Evolutionary conservation across 2,113 vertebrate genomes (phyloP).

Genomic region (Prunella fulvescens): DNA sequence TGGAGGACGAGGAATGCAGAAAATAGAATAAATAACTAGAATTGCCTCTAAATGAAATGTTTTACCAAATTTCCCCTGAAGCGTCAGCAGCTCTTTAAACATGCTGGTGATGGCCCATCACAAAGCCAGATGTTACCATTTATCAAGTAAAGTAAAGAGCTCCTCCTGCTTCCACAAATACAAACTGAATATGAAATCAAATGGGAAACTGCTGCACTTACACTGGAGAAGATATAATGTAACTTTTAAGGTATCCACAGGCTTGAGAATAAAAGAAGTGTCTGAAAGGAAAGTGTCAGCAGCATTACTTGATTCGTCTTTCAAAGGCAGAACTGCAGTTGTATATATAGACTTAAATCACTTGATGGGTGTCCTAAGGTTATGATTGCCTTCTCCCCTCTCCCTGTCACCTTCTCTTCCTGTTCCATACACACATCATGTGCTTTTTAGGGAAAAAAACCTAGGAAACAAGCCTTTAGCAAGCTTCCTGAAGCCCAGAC

Average conservation of each 20-base stretch:
- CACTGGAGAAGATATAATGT: conserved; percentile 9
- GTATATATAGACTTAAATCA: not conserved
- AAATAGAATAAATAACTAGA: conserved; percentile 62
- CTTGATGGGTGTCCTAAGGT: conserved; percentile 7
- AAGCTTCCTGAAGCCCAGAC: not conserved
- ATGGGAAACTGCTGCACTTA: conserved; percentile 31
- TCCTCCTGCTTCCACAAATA: conserved; percentile 63
- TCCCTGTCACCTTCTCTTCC: not conserved
- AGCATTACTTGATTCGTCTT: conserved; percentile 19
- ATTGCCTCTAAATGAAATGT: conserved; percentile 50
- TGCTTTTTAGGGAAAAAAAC: not conserved
- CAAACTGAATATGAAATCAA: conserved; percentile 59
- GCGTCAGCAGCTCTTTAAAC: conserved; percentile 54
- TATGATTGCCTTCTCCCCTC: not conserved
- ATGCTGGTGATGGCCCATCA: conserved; percentile 59
- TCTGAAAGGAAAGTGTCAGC: not conserved
- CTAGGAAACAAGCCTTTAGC: not conserved
- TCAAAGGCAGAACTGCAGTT: conserved; percentile 5
- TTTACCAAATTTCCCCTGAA: conserved; percentile 60
- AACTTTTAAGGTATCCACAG: not conserved
- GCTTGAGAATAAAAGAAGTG: conserved; percentile 20
- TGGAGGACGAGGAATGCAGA: not conserved
- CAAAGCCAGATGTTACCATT: conserved; percentile 66
- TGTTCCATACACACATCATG: not conserved
- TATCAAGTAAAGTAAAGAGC: conserved; percentile 61